Conservation (phyloP, 2,888 invertebrate species). For the Lasioglossum vierecki region DNA sequence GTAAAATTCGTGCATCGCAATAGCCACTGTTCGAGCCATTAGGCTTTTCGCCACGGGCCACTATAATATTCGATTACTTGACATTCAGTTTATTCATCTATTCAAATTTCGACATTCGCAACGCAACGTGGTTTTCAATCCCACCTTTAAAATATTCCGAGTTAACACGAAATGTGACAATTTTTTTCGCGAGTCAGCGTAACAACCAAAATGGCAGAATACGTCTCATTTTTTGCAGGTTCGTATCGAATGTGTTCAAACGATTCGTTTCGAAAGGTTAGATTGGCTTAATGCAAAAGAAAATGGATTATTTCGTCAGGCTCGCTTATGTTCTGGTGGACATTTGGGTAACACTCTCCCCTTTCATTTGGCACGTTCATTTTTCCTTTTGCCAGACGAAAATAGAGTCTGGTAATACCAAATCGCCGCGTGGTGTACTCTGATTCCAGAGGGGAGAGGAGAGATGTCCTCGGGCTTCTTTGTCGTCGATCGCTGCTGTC, state of each 20-base stretch:
- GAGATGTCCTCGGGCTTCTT: neutral
- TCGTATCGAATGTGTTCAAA: neutral
- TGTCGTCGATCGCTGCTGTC: slow-evolving; percentile 1
- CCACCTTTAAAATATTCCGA: neutral
- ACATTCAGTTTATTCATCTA: neutral
- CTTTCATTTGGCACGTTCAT: neutral
- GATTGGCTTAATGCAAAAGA: neutral
- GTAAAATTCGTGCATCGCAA: neutral
- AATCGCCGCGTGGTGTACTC: slow-evolving; percentile 6
- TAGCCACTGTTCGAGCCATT: neutral
- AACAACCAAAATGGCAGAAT: neutral
- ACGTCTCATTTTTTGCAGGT: neutral
- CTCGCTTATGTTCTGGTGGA: neutral
- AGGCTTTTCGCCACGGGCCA: neutral
- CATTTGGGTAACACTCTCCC: neutral
- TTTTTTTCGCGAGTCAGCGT: neutral
- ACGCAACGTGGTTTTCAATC: neutral
- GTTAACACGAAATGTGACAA: neutral
- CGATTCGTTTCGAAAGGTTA: neutral
- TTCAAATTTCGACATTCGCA: neutral
- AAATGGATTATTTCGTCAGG: neutral
- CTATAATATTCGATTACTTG: neutral
- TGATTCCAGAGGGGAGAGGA: neutral
- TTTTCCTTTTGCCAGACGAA: neutral
- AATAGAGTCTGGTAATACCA: slow-evolving; percentile 9